Base-by-base conservation (phyloP, 2,888 invertebrate genomes). In the Pandemis heparana region DNA sequence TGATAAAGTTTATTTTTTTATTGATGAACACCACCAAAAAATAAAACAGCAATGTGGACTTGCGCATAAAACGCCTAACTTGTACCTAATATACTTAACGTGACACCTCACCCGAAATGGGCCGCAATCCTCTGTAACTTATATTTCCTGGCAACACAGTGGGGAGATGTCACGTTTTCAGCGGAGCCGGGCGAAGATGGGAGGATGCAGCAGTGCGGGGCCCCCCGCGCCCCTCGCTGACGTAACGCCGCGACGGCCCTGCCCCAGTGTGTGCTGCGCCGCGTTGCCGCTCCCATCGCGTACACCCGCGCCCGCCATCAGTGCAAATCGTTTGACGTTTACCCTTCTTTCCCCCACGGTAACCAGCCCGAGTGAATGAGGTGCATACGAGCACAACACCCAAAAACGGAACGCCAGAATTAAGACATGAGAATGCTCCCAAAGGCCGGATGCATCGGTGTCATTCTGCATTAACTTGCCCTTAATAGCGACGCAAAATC, bases 181-280 rank as follows among this genome's bases (percentile, higher is more conserved):
- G 89, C 84, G 86, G 77, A 89, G 86, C 86, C 81, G 86, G 85
- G 87, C 85, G 87, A 89, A 89, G 91, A 91, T 89, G 87, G 89
- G 88, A 89, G 91, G 91, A 91, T 94, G 92, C 93, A 91, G 92
- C 91, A 92, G 91, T 87, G 92, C 87, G 92, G 90, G 89, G 89
- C 83, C 18, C 80, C 82, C 83, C 83, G 77, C 81, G 80, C 87
- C 89, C 92, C 89, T 82, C 90, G 89, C 92, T 94, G 92, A 94
- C 95, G 92, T 94, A 94, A 94, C 91, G 89, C 90, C 91, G 91
- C 87, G 90, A 87, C 87, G 90, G 76, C 77, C 92, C 92, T 91
- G 91, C 92, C 92, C 92, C 92, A 93, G 93, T 94, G 91, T 89
- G 92, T 89, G 89, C 89, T 92, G 91, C 92, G 94, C 91, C 94